phyloP scores from a whole-genome alignment of 2,888 invertebrate genomes.

The Megamerina dolium region DNA sequence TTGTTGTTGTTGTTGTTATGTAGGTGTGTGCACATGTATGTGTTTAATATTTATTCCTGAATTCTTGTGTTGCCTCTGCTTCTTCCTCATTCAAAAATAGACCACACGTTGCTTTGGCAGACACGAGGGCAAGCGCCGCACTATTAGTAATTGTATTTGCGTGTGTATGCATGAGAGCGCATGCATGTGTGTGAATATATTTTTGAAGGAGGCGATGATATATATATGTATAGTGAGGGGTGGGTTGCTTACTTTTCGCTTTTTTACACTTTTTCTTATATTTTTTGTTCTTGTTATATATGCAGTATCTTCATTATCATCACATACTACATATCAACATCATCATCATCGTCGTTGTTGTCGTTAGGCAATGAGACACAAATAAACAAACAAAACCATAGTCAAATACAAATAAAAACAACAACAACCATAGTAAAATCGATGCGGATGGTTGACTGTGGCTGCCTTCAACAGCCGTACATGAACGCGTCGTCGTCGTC shows the following conservation, averaged over 20 bases:
- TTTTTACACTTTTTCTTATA: neutral
- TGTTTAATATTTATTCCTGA: too few relatives aligned
- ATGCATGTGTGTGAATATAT: neutral
- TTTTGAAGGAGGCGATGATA: neutral
- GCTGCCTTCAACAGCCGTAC: too few relatives aligned
- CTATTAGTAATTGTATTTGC: neutral
- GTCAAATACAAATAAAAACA: slow-evolving; percentile 16
- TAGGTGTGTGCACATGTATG: too few relatives aligned
- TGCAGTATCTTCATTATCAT: neutral
- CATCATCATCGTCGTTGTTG: slow-evolving; percentile 5
- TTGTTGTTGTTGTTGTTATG: too few relatives aligned
- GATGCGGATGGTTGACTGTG: slow-evolving; percentile 40
- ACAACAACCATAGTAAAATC: slow-evolving; percentile 33
- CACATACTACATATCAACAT: neutral
- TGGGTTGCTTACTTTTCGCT: slow-evolving; percentile 27
- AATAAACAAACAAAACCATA: slow-evolving; percentile 29
- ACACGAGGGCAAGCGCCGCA: too few relatives aligned
- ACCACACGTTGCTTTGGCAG: neutral
- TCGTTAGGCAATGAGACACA: slow-evolving; percentile 10
- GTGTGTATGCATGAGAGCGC: neutral
- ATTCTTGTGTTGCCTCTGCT: too few relatives aligned
- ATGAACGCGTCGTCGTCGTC: too few relatives aligned
- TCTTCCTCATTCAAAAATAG: neutral
- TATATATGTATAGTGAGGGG: slow-evolving; percentile 11
- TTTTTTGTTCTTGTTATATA: too few relatives aligned